phyloP scores from a whole-genome alignment of 2,888 invertebrate genomes.

The Drosophila glabriapex region DNA sequence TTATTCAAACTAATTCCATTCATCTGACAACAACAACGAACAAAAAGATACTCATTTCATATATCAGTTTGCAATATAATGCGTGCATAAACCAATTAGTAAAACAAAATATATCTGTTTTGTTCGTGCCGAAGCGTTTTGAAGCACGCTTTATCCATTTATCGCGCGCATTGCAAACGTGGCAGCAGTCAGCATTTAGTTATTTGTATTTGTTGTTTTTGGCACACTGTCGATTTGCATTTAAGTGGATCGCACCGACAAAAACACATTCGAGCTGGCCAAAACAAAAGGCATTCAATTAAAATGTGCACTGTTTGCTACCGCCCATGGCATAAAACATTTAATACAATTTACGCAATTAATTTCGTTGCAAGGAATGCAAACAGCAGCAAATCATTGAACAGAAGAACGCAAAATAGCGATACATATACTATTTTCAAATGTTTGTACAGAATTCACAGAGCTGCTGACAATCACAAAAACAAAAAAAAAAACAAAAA shows the following conservation, averaged over 20 bases:
- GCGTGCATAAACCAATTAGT: slow-evolving; percentile 69
- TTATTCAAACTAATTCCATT: slow-evolving; percentile 18
- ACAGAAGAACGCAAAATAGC: slow-evolving; percentile 12
- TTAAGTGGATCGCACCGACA: slow-evolving; percentile 32
- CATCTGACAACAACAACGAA: slow-evolving; percentile 4
- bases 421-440: slow-evolving; percentile 31
- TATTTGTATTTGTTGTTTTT: slow-evolving; percentile 15
- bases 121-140: slow-evolving; percentile 20
- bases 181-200: neutral
- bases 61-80: slow-evolving; percentile 47
- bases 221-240: slow-evolving; percentile 38
- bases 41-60: slow-evolving; percentile 15
- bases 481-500: neutral
- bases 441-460: slow-evolving; percentile 34
- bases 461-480: slow-evolving; percentile 32
- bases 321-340: slow-evolving; percentile 57
- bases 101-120: slow-evolving; percentile 33
- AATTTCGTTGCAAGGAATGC: slow-evolving; percentile 62
- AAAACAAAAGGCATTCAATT: slow-evolving; percentile 78
- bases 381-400: slow-evolving; percentile 55
- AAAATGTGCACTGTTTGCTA: slow-evolving; percentile 67
- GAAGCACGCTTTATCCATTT: slow-evolving; percentile 35
- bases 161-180: slow-evolving; percentile 39
- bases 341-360: slow-evolving; percentile 79
- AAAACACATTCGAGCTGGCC: slow-evolving; percentile 37